These are phyloP conservation scores for Anhinga anhinga DNA, from an alignment of 2,113 vertebrate genomes.

Conservation along the genomic window DNA sequence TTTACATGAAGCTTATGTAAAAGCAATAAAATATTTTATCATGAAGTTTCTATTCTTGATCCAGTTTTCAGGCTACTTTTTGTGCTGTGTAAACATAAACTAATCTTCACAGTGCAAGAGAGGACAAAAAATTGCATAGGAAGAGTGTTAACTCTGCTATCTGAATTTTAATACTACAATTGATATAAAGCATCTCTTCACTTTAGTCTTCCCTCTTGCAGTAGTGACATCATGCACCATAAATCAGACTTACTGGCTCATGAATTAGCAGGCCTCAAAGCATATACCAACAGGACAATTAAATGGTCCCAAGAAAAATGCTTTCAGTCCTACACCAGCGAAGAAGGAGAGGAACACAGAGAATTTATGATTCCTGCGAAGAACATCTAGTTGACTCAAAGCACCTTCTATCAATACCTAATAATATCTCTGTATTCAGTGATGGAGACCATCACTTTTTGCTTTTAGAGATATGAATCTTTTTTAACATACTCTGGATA, in stretches of 20 bases:
- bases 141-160: background rate
- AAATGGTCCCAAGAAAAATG: conserved; percentile 54
- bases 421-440: conserved; percentile 23
- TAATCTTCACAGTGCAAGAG: background rate
- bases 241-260: conserved; percentile 44
- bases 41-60: background rate
- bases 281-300: conserved; percentile 52
- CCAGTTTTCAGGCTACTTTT: background rate
- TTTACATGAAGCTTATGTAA: background rate
- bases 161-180: background rate
- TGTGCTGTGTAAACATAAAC: background rate
- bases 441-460: background rate
- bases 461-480: conserved; percentile 11
- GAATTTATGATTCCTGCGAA: conserved; percentile 49
- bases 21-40: background rate
- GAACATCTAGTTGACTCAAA: background rate
- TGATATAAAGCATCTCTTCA: background rate
- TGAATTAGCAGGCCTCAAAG: conserved; percentile 45
- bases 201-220: background rate
- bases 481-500: conserved; percentile 17
- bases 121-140: background rate
- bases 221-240: background rate
- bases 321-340: background rate
- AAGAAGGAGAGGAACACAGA: background rate
- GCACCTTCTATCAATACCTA: background rate